These are phyloP conservation scores for Stichopus chloronotus DNA, from an alignment of 35 echinoderm and acorn worm species.

Conservation along the genomic window DNA sequence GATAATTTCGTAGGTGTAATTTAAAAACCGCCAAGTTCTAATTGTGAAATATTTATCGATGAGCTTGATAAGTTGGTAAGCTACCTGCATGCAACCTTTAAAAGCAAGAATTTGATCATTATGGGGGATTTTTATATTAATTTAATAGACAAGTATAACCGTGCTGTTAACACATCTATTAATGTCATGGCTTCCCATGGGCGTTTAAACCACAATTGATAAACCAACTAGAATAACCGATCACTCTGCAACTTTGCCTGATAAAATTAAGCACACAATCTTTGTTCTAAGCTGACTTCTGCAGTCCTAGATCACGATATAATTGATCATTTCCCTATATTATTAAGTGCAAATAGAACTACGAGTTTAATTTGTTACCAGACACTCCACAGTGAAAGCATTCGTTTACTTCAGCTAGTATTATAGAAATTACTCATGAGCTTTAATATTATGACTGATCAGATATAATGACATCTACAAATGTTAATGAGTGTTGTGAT, in stretches of 20 bases:
- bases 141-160: too few relatives aligned
- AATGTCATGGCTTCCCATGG: background rate
- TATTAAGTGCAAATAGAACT: background rate
- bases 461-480: background rate
- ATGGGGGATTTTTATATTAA: too few relatives aligned
- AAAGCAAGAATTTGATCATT: too few relatives aligned
- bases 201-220: too few relatives aligned
- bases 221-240: background rate
- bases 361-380: background rate
- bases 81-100: too few relatives aligned
- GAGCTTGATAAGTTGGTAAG: too few relatives aligned
- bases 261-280: background rate
- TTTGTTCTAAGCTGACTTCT: background rate
- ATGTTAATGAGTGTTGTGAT: too few relatives aligned
- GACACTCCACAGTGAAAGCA: background rate
- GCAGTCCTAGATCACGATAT: background rate
- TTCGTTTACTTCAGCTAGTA: background rate
- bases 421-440: background rate
- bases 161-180: background rate
- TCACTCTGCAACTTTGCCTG: background rate
- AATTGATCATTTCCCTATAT: background rate
- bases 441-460: background rate
- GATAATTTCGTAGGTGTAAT: too few relatives aligned
- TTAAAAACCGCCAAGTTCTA: too few relatives aligned
- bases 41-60: too few relatives aligned